Base-by-base conservation (phyloP, 2,888 invertebrate genomes). In the Subacronicta megacephala region DNA sequence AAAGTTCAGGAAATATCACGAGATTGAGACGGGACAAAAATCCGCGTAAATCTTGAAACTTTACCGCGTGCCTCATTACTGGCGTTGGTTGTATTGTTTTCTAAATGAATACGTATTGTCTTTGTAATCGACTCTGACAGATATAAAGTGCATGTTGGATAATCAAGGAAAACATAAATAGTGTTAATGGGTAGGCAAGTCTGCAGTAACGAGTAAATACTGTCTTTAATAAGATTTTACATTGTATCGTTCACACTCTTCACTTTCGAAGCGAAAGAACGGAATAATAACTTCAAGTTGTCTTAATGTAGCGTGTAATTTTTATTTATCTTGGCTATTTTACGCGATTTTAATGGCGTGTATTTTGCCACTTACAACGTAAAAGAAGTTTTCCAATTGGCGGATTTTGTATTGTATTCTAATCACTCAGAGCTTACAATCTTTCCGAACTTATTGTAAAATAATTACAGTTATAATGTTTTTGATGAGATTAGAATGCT, bases 1-100 rank as follows among this genome's bases (percentile, higher is more conserved):
- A 92, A 92, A 93, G 92, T 91, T 80, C 75, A 84, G 85, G 87
- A 87, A 86, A 86, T 90, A 84, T 87, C 81, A 75, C 68, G 78
- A 71, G 78, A 77, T 75, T 76, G 51, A 73, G 72, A 81, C 81
- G 81, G 70, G 72, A 78, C 83, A 86, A 87, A 86, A 84, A 82
- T 77, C 65, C 74, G 64, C 75, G 75, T 81, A 80, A 80, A 79
- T 76, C 73, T 75, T 60, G 56, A 43, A 47, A 62, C 56, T 64
- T 64, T 70, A 66, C 60, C 46, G 46, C 55, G 57, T 41, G 43
- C 36, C 65, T 77, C 63, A 77, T 77, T 75, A 75, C 62, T 55
- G 45, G 15, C 29, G 37, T 13, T 51, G 70, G 37, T 13, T 51
- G 70, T 66, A 72, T 75, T 76, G 76, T 78, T 75, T 75, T 70